These are phyloP conservation scores for Heloderma charlesbogerti DNA, from an alignment of 2,113 vertebrate genomes.

Conservation along the genomic window DNA sequence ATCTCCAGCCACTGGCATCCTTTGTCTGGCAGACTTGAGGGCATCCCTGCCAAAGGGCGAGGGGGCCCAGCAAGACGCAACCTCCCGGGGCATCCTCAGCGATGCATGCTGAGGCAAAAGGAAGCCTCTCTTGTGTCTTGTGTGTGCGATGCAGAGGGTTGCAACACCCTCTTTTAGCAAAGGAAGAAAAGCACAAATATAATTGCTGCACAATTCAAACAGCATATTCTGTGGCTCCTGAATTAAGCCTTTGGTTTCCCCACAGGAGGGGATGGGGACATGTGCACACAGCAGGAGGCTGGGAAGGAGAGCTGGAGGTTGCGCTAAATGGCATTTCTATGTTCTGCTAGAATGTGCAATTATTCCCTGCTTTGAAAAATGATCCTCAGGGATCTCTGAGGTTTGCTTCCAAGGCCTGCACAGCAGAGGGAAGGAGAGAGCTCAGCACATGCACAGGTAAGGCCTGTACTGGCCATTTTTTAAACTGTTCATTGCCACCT, in stretches of 20 bases:
- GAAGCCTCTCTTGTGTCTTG: no score
- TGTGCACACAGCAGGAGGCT: not conserved
- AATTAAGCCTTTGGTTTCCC: slow-evolving; percentile 41
- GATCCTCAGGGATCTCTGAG: no score
- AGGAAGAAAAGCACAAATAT: no score
- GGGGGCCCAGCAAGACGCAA: no score
- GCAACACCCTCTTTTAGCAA: no score
- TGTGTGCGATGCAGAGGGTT: no score
- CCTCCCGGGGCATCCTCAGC: no score
- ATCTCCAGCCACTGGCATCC: no score
- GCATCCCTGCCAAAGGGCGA: no score
- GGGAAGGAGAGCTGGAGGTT: slow-evolving; percentile 6
- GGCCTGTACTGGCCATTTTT: not conserved
- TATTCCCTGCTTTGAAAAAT: slow-evolving; percentile 38
- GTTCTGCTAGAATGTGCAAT: slow-evolving; percentile 70
- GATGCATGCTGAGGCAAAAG: no score
- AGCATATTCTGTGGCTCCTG: slow-evolving; percentile 4
- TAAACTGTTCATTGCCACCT: not conserved
- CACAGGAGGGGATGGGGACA: not conserved
- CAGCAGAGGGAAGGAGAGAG: slow-evolving; percentile 46
- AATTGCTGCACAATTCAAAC: no score
- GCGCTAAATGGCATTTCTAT: slow-evolving; percentile 69
- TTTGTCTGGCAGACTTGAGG: no score
- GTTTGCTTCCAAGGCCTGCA: slow-evolving; percentile 56
- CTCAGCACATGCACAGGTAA: not conserved